Conservation (phyloP, 2,797 vertebrate species). For the Aythya fuligula region DNA sequence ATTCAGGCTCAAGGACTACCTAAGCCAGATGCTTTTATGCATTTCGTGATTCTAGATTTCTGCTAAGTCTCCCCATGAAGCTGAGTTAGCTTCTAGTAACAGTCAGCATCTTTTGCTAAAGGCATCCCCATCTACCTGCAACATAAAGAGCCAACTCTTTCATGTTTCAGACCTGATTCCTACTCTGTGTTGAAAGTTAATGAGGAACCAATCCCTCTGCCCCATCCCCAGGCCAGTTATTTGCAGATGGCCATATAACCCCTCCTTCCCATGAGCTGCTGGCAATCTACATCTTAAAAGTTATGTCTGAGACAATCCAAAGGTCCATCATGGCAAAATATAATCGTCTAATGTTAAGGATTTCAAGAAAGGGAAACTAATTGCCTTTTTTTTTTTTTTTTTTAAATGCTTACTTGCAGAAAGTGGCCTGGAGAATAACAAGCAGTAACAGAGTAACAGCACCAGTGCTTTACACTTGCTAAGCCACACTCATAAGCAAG, state of each 20-base stretch:
- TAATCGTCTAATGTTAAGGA: background rate
- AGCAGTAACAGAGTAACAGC: background rate
- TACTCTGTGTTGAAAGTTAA: background rate
- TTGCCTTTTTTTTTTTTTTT: background rate
- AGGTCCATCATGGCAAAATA: background rate
- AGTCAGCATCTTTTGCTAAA: background rate
- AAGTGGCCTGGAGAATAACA: background rate
- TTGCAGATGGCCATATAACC: background rate
- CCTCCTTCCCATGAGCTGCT: background rate
- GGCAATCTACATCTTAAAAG: background rate
- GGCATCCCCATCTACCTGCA: background rate
- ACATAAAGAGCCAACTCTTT: background rate
- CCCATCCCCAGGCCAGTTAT: background rate
- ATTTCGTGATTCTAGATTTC: background rate
- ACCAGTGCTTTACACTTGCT: background rate
- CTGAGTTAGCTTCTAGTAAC: background rate
- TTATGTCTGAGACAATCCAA: background rate
- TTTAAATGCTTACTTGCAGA: background rate
- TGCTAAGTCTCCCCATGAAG: background rate
- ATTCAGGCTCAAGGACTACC: background rate
- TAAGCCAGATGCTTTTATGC: background rate
- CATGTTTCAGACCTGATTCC: background rate
- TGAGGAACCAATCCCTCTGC: background rate
- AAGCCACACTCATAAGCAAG: background rate
- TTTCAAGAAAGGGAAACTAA: background rate